Base-by-base conservation (phyloP, 30 jellyfish, hydroid and myxozoan species). In the Calvadosia cruxmelitensis region DNA sequence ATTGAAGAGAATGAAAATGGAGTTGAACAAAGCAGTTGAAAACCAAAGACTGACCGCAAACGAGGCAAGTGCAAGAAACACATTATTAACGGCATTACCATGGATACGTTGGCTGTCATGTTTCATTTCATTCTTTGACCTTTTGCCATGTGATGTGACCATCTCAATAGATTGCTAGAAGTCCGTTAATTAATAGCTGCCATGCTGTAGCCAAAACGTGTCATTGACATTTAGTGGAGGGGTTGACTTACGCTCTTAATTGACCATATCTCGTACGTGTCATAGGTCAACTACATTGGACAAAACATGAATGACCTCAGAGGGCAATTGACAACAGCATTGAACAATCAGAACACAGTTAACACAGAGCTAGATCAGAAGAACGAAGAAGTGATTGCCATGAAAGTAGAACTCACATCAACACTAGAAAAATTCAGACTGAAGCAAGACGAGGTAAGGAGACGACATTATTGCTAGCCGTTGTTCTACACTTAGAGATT, bases 371-470 rank as follows among this genome's bases (percentile, higher is more conserved):
- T 86, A 31, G 26, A 81, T 0, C 76, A 75, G 62, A 68, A 83
- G 52, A 94, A 86, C 33, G 94, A 80, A 24, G 78, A 79, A 36
- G 64, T 86, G 5, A 53, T 78, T n/a, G 52, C 94, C 3, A 67
- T 79, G 31, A 86, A 86, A 63, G 78, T 82, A 15, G 93, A 86
- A 20, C 50, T 62, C 23, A 79, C 93, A 52, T 64, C 93, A 0
- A 53, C 50, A n/a, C 94, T 50, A 57, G 94, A 86, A 48, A 68
- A 75, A 48, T 61, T 86, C 33, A 69, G 67, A 33, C 52, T 80
- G 0, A 53, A 77, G 52, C 92, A 86, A 50, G 94, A 80, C 34
- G 96, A 86, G 93, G 96, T 78, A 25, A 3, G 61, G n/a, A 25
- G 3, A 3, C 29, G 20, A 42, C 10, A 42, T n/a, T n/a, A n/a